Evolutionary conservation across 2,797 vertebrate genomes (phyloP), one percentile per base, ranked within the genome.

Genomic region (Halcyon chelicuti): DNA sequence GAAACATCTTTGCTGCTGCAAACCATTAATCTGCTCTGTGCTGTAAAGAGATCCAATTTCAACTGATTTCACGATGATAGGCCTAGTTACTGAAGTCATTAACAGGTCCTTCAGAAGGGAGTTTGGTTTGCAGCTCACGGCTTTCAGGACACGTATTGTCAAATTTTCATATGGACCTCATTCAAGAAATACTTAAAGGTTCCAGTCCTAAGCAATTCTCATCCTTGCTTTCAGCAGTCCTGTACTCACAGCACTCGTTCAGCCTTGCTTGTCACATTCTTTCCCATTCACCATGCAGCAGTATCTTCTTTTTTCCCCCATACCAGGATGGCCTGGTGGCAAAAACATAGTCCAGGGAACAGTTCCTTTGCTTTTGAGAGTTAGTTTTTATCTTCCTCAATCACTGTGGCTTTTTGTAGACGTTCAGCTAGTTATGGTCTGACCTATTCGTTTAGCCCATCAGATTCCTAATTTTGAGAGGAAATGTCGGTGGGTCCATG

Each of bases 1-100:
- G 70, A 78, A 95, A 68, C 78, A 86, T 73, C 9, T 54, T 54
- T 42, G 39, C 51, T 81, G 33, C 82, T 94, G 80, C 52, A 77
- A 96, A 39, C n/a, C 55, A 40, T 77, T 90, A 39, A 21, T 93
- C 37, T 77, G 28, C 49, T 93, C 33, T 80, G n/a, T 61, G 72
- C 25, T 77, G 54, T 55, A 49, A 52, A 71, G 52, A 76, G 46
- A 86, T 49, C 14, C 46, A 61, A 13, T 80, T 95, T 54, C 72
- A 68, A 14, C 40, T n/a, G 33, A 71, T 44, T 88, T 82, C 70
- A 68, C 46, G 37, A 47, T 68, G 61, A 18, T 78, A 60, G 72
- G 51, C 66, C 51, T 73, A 9, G 26, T 44, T 54, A 23, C 23
- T 72, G 2, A 23, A 2, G 2, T 44, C 40, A 35, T 29, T 35